Evolutionary conservation across 1,140 invertebrate genomes (phyloP), one percentile per base, ranked within the genome.

Genomic region (Aricia agestis): DNA sequence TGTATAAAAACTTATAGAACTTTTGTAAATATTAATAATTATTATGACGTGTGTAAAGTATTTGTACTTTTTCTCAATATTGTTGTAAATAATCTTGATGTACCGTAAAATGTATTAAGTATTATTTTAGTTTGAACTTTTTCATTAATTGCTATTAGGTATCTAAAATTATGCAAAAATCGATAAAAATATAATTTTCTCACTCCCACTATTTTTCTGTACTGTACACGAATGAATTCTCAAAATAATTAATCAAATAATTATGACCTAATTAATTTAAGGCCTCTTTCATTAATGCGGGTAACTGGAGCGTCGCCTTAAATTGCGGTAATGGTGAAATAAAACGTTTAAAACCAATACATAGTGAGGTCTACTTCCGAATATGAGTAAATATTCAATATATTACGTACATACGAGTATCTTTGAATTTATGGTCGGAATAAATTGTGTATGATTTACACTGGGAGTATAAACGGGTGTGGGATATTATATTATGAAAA

Each of bases 221-320:
- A 13, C 32, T 32, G n/a, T n/a, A 36, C 36, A 36, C 45, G 45
- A 52, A 52, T 13, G 13, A 52, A 10, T 52, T 15, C 45, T 52
- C 45, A 13, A 52, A 52, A 52, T 52, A 52, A 52, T 52, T 52
- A 52, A 13, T 15, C 10, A 13, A 52, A 52, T 52, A 52, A 52
- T 52, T 52, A 52, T 52, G 45, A 52, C 45, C 45, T 52, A 52
- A 52, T 52, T 52, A 52, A 52, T 52, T 52, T 52, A 52, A 52
- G 9, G 2, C 45, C 45, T 52, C 45, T 52, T 52, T 52, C 13
- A 13, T 15, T 52, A 52, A 52, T 52, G 45, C 11, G 10, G 45
- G 45, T 52, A 52, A 52, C 45, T 52, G 45, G 45, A 52, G 45
- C 45, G 45, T 52, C 45, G 45, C 45, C 45, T 52, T 52, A 52